Evolutionary conservation across 2,888 invertebrate species (phyloP), one percentile per base, ranked within the genome.

Genomic region (Limenitis camilla): DNA sequence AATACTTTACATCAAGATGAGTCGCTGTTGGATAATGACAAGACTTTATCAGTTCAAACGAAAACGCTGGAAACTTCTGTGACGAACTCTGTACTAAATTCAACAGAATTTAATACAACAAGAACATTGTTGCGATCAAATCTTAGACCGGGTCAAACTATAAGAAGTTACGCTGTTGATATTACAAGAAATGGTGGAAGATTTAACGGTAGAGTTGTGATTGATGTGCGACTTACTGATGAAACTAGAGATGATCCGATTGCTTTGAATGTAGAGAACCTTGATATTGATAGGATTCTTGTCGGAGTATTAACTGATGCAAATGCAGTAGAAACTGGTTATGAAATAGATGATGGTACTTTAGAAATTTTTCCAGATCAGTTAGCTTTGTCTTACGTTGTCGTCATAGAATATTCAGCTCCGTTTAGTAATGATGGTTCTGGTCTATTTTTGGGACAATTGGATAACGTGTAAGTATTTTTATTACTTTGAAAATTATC

Each of bases 381-480:
- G 33, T 0, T 10, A 8, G 68, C 68, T 3, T 61, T 60, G 5
- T 52, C 64, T 1, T 76, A 66, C 53, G 60, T 72, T 7, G 56
- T 81, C 2, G 59, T 76, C 6, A 68, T 84, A 27, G 70, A 75
- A 47, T 83, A 79, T 53, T 65, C 65, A 11, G 76, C 72, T 42
- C 44, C 45, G 6, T 40, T 81, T 5, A 40, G 61, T 0, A 56
- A 40, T 9, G 50, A 44, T 53, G 75, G 75, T 27, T 40, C 7
- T 27, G 84, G 81, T 19, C 56, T 81, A n/a, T 52, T 33, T 42
- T 6, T 54, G 32, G 42, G 51, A 49, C 6, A 32, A 43, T 40
- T 45, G 11, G 48, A 46, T 29, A 39, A 55, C 9, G 39, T 31
- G 61, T 61, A 58, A 61, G 58, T 33, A 27, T n/a, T 19, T 6